Evolutionary conservation across 2,113 vertebrate genomes (phyloP).

Genomic region (Leptodactylus fuscus): DNA sequence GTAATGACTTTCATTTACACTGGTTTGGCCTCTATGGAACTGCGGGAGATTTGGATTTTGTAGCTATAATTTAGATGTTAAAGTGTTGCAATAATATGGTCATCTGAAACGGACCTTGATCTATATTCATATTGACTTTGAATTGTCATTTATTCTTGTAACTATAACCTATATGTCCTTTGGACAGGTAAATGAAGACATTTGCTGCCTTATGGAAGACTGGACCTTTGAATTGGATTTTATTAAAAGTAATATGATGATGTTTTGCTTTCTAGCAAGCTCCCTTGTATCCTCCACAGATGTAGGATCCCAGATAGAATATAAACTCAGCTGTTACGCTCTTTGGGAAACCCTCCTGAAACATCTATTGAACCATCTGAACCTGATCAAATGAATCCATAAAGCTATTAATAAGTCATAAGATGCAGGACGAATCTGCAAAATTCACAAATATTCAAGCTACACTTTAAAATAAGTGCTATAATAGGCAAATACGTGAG

Average conservation of each 20-base stretch:
- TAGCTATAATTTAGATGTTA: not conserved
- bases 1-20: not conserved
- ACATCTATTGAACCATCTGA: constrained; percentile 6
- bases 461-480: not conserved
- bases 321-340: not conserved
- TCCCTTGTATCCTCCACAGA: not conserved
- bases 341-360: constrained; percentile 31
- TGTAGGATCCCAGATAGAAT: not conserved
- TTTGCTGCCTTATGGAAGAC: not conserved
- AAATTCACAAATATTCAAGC: constrained; percentile 17
- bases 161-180: not conserved
- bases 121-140: not conserved
- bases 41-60: not conserved
- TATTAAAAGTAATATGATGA: not conserved
- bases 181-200: constrained; percentile 22
- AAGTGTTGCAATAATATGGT: not conserved
- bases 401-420: not conserved
- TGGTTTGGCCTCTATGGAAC: not conserved
- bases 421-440: constrained; percentile 2
- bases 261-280: not conserved
- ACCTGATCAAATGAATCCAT: constrained; percentile 39
- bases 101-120: not conserved
- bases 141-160: not conserved
- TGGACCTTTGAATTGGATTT: not conserved
- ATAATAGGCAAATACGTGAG: not conserved